Evolutionary conservation across 2,888 invertebrate species (phyloP), one percentile per base, ranked within the genome.

Genomic region (Alsophila aescularia): DNA sequence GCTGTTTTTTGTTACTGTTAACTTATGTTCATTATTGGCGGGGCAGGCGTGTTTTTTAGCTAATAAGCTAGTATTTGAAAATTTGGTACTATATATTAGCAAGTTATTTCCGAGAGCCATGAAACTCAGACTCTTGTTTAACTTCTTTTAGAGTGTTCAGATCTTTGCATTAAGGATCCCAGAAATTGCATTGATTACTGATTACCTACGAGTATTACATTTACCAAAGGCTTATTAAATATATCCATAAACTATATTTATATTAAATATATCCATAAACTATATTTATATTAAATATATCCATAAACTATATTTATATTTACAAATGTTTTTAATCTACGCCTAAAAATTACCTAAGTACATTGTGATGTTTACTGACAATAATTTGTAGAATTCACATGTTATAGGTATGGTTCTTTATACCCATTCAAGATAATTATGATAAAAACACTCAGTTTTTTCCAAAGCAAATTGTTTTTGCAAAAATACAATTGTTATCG

Each of bases 381-480:
- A 34, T 48, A 32, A 7, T 37, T 6, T 35, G 35, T 34, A 36
- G 27, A 42, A 31, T 29, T 31, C 21, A 32, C 32, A 32, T 27
- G 24, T 27, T 35, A 21, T 40, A 13, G 8, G 8, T 21, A 40
- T 10, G 39, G 31, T 14, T 5, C 31, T 37, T 36, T 29, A 18
- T 36, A 35, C 13, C 14, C 34, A 24, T 12, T 52, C 15, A 24
- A 52, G 44, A 34, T 39, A 24, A 8, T 24, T 24, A 32, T 37
- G 43, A 52, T 45, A 45, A 52, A 21, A n/a, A 40, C 0, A 14
- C 10, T 21, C 6, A n/a, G n/a, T 13, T 2, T 41, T 36, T 52
- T 41, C 27, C 29, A 18, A 41, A 10, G 27, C 35, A 45, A 41
- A 52, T 39, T 52, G 52, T 44, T 43, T 44, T 52, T 39, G 5